These are phyloP conservation scores for Scrobipalpa costella DNA, from an alignment of 2,888 invertebrate species.

Conservation along the genomic window DNA sequence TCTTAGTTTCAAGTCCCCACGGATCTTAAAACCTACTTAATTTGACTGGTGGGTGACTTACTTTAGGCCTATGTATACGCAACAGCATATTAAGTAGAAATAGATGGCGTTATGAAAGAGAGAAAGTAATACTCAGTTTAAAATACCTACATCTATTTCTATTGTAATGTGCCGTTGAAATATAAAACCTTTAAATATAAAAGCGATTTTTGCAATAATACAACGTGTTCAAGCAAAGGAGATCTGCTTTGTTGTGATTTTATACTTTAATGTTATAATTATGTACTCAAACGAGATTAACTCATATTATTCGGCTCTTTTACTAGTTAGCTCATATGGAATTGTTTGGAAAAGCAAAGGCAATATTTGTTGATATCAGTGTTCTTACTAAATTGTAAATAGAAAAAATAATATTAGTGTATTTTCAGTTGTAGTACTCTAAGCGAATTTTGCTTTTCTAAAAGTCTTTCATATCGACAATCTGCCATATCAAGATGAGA, in stretches of 20 bases:
- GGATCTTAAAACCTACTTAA: background rate
- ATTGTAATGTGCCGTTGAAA: background rate
- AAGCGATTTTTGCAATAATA: constrained; percentile 26
- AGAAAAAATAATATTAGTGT: constrained; percentile 67
- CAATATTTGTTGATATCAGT: constrained; percentile 55
- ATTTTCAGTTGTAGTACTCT: constrained; percentile 65
- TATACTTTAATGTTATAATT: constrained; percentile 54
- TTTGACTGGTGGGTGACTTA: background rate
- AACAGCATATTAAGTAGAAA: background rate
- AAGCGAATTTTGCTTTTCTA: constrained; percentile 66
- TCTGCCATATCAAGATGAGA: constrained; percentile 84
- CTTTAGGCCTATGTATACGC: background rate
- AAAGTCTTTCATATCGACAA: constrained; percentile 83
- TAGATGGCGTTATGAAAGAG: background rate
- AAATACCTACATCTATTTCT: background rate
- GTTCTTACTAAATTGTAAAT: constrained; percentile 74
- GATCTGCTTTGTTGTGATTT: constrained; percentile 76
- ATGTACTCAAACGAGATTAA: constrained; percentile 79
- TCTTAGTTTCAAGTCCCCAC: constrained; percentile 15
- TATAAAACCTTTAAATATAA: constrained; percentile 1
- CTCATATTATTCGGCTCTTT: constrained; percentile 55
- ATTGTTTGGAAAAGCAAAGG: constrained; percentile 52
- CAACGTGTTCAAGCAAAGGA: constrained; percentile 50
- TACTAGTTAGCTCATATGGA: constrained; percentile 53
- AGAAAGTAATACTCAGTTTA: background rate